Evolutionary conservation across 2,797 vertebrate genomes (phyloP), one percentile per base, ranked within the genome.

Genomic region (Sebastes hubbsi): DNA sequence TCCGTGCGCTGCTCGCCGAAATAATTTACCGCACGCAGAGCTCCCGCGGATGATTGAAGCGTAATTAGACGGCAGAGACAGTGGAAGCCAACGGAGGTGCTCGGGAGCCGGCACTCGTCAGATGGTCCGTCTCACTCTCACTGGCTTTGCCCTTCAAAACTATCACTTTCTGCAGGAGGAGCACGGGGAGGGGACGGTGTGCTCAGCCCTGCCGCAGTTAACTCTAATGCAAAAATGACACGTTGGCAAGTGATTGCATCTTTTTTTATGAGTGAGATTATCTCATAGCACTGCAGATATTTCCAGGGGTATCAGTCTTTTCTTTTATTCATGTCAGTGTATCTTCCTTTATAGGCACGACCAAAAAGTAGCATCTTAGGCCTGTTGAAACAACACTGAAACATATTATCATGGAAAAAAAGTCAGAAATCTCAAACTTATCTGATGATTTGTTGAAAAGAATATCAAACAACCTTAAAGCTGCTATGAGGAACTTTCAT

Each of bases 21-120:
- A 94, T 94, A 91, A 95, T 95, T 95, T 95, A 95, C 95, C 94
- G 80, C 94, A 95, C 86, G 90, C 93, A 78, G 95, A 29, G 95
- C 87, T 92, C 88, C 90, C 77, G 89, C 77, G 91, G 92, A 95
- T 95, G 95, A 96, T 91, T 95, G 95, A 96, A 96, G 95, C 91
- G 89, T 96, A 96, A 97, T 97, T 96, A 96, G 94, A 96, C 93
- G 93, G 93, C 90, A 81, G 92, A 95, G 94, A 94, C 95, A 94
- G 94, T 68, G 92, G 92, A 90, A 93, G 94, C 91, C 91, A 83
- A 89, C 87, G 81, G 89, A 89, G 92, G 92, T 94, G 93, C 88
- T 82, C 30, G 68, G 87, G 89, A 92, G 77, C 83, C 85, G 60
- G 92, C 18, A 88, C 82, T 85, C 75, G 88, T 95, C 94, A 95